Percentiles rank a stretch among this genome's conserved stretches.
phyloP scores from a whole-genome alignment of 2,888 invertebrate genomes.

The Rhingia campestris region DNA sequence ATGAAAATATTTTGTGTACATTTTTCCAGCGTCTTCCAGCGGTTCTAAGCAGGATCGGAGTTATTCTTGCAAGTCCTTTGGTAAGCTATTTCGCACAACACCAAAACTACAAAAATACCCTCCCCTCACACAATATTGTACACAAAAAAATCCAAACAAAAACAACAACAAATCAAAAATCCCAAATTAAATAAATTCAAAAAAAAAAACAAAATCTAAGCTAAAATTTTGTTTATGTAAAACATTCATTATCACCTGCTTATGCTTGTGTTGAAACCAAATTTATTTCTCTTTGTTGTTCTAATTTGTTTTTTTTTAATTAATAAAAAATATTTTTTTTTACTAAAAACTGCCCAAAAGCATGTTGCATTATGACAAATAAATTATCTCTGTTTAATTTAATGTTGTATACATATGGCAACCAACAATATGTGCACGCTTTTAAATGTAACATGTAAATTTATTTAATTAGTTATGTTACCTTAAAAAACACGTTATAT shows the following conservation, averaged over 20 bases:
- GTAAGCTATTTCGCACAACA: constrained; percentile 87
- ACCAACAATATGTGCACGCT: constrained; percentile 50
- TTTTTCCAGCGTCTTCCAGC: constrained; percentile 95
- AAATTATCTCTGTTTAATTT: constrained; percentile 10
- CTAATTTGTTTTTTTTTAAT: background rate
- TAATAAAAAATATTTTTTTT: constrained; percentile 11
- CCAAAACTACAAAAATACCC: constrained; percentile 56
- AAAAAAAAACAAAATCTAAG: constrained; percentile 16
- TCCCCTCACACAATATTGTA: constrained; percentile 41
- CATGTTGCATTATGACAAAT: constrained; percentile 47
- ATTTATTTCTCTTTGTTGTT: constrained; percentile 19
- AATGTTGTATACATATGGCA: constrained; percentile 16
- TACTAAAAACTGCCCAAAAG: constrained; percentile 7
- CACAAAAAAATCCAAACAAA: constrained; percentile 51
- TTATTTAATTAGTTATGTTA: constrained; percentile 3
- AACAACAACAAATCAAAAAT: constrained; percentile 31
- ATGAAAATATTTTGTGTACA: constrained; percentile 83
- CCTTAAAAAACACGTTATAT: constrained; percentile 6
- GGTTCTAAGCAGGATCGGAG: constrained; percentile 97
- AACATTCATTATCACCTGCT: constrained; percentile 73
- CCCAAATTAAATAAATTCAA: constrained; percentile 7
- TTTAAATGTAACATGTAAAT: constrained; percentile 11
- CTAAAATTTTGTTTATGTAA: constrained; percentile 53
- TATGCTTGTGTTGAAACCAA: constrained; percentile 57
- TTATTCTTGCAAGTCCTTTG: constrained; percentile 97